Conservation (phyloP, 1,140 invertebrate genomes). For the Zaprionus inermis region DNA sequence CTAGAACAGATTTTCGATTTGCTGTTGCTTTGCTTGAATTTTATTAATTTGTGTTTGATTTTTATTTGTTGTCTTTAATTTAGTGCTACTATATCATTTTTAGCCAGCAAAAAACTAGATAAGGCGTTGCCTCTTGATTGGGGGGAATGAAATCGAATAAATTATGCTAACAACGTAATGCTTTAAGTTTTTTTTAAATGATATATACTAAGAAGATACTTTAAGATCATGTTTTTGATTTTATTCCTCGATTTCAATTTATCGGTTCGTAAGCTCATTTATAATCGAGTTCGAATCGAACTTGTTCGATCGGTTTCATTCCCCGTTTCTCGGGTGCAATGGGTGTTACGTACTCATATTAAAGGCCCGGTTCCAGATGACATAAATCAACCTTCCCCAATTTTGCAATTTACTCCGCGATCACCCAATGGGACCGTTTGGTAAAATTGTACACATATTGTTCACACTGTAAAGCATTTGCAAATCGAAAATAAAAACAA, state of each 20-base stretch:
- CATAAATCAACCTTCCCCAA: no score
- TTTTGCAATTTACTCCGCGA: no score
- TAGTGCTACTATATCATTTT: conserved; percentile 18
- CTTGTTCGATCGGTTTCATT: conserved; percentile 40
- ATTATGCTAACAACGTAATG: neutral
- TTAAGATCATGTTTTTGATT: neutral
- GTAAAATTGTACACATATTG: no score
- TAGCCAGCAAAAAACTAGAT: conserved; percentile 7
- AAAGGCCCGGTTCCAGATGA: neutral
- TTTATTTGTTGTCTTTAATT: neutral
- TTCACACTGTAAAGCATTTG: no score
- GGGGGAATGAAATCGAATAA: conserved; percentile 34
- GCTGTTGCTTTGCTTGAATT: conserved; percentile 40
- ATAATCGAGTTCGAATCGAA: neutral
- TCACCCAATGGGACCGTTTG: no score
- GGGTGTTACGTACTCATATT: conserved; percentile 14
- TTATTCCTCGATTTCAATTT: no score
- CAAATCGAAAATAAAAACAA: no score
- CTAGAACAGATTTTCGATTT: conserved; percentile 38
- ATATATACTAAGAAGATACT: neutral
- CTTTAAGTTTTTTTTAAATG: neutral
- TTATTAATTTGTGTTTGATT: conserved; percentile 18
- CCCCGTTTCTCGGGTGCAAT: conserved; percentile 13
- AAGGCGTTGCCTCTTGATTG: neutral
- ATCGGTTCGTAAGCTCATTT: neutral